Conservation (phyloP, 37 sponge, comb jelly and placozoan species). For the Geodia barretti region DNA sequence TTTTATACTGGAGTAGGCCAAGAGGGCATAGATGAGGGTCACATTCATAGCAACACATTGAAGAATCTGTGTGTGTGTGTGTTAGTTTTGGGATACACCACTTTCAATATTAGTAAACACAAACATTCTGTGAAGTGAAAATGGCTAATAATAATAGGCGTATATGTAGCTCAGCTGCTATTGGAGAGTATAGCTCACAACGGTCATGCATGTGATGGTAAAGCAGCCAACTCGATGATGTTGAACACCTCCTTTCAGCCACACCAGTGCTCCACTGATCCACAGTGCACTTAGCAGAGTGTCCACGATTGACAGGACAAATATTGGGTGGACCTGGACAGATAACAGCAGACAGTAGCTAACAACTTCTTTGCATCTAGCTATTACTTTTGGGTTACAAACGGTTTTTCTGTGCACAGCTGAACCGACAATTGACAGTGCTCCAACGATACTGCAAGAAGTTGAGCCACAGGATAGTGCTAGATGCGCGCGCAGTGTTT, state of each 20-base stretch:
- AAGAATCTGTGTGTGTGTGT: conserved; percentile 26
- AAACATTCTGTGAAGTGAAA: too few relatives aligned
- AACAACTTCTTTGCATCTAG: too few relatives aligned
- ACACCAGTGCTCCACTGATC: conserved; percentile 22
- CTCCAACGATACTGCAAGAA: conserved; percentile 19
- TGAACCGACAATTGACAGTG: conserved; percentile 17
- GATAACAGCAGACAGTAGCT: not conserved
- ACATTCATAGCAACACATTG: conserved; percentile 37
- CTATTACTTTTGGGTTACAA: conserved; percentile 9
- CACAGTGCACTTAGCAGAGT: conserved; percentile 18
- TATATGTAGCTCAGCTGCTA: too few relatives aligned
- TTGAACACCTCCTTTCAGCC: conserved; percentile 6
- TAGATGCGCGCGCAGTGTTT: not conserved
- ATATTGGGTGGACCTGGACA: conserved; percentile 40
- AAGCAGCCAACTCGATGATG: conserved; percentile 6
- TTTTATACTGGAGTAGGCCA: conserved; percentile 7
- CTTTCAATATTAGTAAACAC: too few relatives aligned
- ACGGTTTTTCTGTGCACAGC: not conserved
- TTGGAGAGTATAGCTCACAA: conserved; percentile 27
- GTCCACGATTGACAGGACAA: conserved; percentile 52
- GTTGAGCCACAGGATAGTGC: not conserved
- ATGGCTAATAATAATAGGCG: too few relatives aligned
- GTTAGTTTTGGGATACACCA: too few relatives aligned
- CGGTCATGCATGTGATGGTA: conserved; percentile 10
- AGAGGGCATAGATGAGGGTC: conserved; percentile 30